phyloP scores from a whole-genome alignment of 1,140 invertebrate species.

The Ylistrum balloti region DNA sequence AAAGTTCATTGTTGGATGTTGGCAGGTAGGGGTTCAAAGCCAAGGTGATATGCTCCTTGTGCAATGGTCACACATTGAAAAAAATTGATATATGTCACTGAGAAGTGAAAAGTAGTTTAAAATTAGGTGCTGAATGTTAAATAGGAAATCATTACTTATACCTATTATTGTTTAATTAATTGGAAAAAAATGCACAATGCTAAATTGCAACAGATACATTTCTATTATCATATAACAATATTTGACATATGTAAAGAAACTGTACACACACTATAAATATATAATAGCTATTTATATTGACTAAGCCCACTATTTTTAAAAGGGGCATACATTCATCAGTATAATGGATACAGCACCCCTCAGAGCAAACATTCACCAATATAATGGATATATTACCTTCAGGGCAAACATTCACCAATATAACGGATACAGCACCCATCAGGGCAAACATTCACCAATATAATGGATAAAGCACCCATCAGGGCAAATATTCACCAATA shows the following conservation, averaged over 20 bases:
- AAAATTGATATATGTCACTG: neutral
- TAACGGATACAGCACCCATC: too few relatives aligned
- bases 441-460: neutral
- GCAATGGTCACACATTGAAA: neutral
- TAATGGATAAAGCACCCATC: neutral
- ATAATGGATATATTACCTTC: neutral
- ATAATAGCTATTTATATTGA: slow-evolving; percentile 17
- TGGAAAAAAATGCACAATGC: slow-evolving; percentile 37
- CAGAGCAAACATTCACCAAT: neutral
- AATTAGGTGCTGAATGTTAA: neutral
- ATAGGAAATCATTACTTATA: neutral
- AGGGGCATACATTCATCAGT: neutral
- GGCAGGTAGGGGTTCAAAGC: neutral
- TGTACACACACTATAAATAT: neutral
- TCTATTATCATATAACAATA: neutral
- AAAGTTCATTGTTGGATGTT: neutral
- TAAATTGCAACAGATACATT: neutral
- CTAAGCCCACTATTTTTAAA: neutral
- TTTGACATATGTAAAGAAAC: neutral
- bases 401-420: too few relatives aligned
- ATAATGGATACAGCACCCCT: neutral
- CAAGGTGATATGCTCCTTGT: neutral
- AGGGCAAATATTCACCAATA: neutral
- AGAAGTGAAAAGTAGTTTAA: neutral
- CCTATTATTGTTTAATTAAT: neutral